Evolutionary conservation across 2,113 vertebrate species (phyloP), one percentile per base, ranked within the genome.

Genomic region (Numenius arquata): DNA sequence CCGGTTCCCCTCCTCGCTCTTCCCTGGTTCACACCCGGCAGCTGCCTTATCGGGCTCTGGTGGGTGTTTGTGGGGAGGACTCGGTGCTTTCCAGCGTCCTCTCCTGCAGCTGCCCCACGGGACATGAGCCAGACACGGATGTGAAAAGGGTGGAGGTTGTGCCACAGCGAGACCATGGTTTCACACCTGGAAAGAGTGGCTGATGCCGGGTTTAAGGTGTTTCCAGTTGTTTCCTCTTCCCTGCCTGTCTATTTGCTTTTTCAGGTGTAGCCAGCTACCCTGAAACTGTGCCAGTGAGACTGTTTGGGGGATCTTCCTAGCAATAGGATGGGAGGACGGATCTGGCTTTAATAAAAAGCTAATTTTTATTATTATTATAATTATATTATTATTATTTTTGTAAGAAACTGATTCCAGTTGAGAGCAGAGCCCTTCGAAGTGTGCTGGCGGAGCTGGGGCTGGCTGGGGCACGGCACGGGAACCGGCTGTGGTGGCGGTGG

Each of bases 61-160:
- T 5, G 7, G 41, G n/a, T 8, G 2, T 15, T 18, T 23, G 45
- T 0, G 5, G 22, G 1, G 4, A 7, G 70, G 26, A 2, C 38
- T 8, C 0, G 61, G 20, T 12, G 43, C 20, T 48, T 48, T 38
- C 36, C 30, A 0, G 20, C 2, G 71, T 3, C 45, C 0, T 0
- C 59, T 62, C 1, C 0, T 14, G 55, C 40, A 6, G 53, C 75
- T 5, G 45, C 0, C 0, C 32, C 4, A 2, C 0, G 1, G 76
- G 85, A 25, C 0, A 0, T 3, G 68, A 52, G 3, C 25, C 1
- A 0, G 19, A 4, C 4, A 5, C 3, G 27, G 1, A 1, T 3
- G 19, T 17, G 63, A 4, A 8, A 30, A 22, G 16, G 45, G 19
- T 47, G 62, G 56, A 26, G 72, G 5, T 12, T 3, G 48, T 29